A percentile compares a stretch with the other conserved stretches of the same genome.
These are phyloP conservation scores for Ametastegia equiseti DNA, from an alignment of 2,888 invertebrate genomes.

Conservation along the genomic window DNA sequence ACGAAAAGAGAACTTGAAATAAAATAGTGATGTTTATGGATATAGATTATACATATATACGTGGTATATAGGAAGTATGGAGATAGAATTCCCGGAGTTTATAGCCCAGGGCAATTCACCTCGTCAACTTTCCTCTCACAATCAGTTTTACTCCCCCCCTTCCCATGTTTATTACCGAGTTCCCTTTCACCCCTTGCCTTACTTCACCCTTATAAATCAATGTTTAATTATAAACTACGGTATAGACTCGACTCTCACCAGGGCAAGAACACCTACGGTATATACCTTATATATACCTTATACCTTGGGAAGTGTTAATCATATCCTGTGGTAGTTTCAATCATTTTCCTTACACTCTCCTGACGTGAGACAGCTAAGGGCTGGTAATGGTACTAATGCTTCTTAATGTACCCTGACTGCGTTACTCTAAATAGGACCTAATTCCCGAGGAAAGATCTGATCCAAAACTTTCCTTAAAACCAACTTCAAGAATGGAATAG, in stretches of 20 bases:
- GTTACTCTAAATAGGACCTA: not conserved
- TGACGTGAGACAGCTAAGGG: not conserved
- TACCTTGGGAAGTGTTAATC: not conserved
- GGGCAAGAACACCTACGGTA: no score
- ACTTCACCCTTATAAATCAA: conserved; percentile 2
- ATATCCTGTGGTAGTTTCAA: conserved; percentile 5
- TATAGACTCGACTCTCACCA: not conserved
- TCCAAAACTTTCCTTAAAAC: not conserved
- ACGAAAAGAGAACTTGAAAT: no score
- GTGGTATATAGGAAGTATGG: not conserved
- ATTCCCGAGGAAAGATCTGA: not conserved
- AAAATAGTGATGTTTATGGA: conserved; percentile 1
- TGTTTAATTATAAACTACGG: conserved; percentile 33
- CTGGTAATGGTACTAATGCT: conserved; percentile 7
- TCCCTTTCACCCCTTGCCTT: not conserved
- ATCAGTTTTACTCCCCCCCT: not conserved
- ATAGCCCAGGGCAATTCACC: not conserved
- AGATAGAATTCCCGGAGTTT: not conserved
- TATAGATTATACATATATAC: no score
- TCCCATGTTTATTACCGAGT: not conserved
- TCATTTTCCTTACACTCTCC: not conserved
- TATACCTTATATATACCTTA: not conserved
- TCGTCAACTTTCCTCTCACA: conserved; percentile 8
- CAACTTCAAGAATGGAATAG: no score
- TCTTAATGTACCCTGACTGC: conserved; percentile 11